These are phyloP conservation scores for Pseudoatta argentina DNA, from an alignment of 1,140 invertebrate genomes.

Conservation along the genomic window DNA sequence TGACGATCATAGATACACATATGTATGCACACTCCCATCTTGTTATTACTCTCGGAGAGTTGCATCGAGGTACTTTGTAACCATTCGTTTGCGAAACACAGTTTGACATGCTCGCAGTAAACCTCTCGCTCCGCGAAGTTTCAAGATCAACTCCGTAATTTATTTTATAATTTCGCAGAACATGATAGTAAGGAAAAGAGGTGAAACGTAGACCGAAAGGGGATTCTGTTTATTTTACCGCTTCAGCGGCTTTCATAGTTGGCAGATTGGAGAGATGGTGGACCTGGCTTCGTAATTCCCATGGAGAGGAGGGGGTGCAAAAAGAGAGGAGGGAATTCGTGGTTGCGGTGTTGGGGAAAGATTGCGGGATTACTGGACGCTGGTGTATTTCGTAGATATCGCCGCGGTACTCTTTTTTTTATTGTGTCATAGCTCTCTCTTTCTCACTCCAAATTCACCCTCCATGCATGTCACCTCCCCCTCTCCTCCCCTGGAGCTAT, in stretches of 20 bases:
- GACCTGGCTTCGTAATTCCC: constrained; percentile 37
- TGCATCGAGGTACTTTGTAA: not conserved
- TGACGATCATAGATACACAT: not conserved
- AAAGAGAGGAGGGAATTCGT: constrained; percentile 28
- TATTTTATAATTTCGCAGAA: constrained; percentile 50
- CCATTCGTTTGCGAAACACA: not conserved
- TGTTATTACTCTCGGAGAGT: not conserved
- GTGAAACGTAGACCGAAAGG: not conserved
- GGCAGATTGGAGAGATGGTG: constrained; percentile 50
- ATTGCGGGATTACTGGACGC: constrained; percentile 70
- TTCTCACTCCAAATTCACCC: constrained; percentile 6
- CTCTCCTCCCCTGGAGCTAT: constrained; percentile 7
- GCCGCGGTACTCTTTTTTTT: constrained; percentile 47
- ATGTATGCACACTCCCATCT: not conserved
- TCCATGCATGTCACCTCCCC: not conserved
- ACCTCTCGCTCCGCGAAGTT: not conserved
- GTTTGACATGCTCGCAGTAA: constrained; percentile 1
- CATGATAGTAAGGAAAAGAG: constrained; percentile 15
- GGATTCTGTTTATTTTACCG: constrained; percentile 58
- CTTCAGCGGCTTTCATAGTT: constrained; percentile 29
- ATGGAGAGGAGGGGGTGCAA: constrained; percentile 30
- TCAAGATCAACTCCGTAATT: constrained; percentile 48
- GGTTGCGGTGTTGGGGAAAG: constrained; percentile 61
- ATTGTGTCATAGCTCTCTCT: constrained; percentile 51
- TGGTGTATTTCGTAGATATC: constrained; percentile 67